Percentiles rank a stretch among this genome's conserved stretches.
Conservation (phyloP, 2,888 invertebrate species). For the Volucella inanis region DNA sequence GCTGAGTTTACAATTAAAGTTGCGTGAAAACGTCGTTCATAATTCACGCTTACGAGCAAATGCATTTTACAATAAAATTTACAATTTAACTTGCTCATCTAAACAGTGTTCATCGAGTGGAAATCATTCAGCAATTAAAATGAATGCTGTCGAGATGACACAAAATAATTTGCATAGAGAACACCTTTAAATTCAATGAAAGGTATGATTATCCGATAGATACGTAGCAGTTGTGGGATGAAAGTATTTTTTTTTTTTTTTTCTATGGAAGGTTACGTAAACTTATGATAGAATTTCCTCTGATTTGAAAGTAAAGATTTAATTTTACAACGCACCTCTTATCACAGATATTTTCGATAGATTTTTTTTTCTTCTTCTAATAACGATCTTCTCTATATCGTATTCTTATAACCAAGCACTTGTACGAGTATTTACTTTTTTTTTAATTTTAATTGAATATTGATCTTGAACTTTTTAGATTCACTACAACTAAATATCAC, state of each 20-base stretch:
- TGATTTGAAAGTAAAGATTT: neutral
- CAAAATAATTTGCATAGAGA: constrained; percentile 22
- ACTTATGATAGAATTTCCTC: constrained; percentile 1
- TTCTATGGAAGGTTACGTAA: constrained; percentile 37
- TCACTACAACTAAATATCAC: constrained; percentile 23
- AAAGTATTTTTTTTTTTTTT: neutral
- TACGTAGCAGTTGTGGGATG: constrained; percentile 30
- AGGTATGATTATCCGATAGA: constrained; percentile 15
- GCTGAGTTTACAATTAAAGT: constrained; percentile 3
- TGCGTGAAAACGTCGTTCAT: too few relatives aligned
- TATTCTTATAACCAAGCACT: neutral
- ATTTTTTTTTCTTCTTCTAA: too few relatives aligned
- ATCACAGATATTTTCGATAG: constrained; percentile 32
- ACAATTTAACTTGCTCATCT: neutral
- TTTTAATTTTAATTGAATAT: neutral
- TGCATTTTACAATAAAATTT: constrained; percentile 18
- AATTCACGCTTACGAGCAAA: constrained; percentile 4
- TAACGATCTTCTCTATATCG: neutral
- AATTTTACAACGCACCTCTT: constrained; percentile 50
- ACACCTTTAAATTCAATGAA: constrained; percentile 30
- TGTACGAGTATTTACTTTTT: neutral
- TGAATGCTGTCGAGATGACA: constrained; percentile 20
- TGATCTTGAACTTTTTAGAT: constrained; percentile 58
- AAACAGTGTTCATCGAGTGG: neutral
- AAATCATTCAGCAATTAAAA: constrained; percentile 14